Percentiles rank a stretch among this genome's conserved stretches.
These are phyloP conservation scores for Thunnus albacares DNA, from an alignment of 2,797 vertebrate genomes.

Conservation along the genomic window DNA sequence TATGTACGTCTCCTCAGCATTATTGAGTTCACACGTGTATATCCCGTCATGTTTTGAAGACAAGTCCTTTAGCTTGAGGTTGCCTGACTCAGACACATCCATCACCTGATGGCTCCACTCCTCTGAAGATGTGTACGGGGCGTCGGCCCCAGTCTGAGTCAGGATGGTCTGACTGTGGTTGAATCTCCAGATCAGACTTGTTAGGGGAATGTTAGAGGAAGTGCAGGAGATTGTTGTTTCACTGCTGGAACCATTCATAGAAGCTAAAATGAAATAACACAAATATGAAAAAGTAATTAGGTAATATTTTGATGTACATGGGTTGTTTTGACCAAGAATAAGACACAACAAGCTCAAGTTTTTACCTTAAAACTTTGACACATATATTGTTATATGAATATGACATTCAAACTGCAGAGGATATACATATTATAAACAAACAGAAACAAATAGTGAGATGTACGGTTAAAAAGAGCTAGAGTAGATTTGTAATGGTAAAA, in stretches of 20 bases:
- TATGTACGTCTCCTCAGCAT: conserved; percentile 1
- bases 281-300: too few species aligned
- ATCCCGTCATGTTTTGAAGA: conserved; percentile 5
- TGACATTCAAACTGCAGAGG: too few species aligned
- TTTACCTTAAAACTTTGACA: too few species aligned
- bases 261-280: conserved; percentile 1
- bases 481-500: too few species aligned
- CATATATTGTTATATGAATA: too few species aligned
- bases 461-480: too few species aligned
- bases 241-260: accelerated
- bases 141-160: accelerated
- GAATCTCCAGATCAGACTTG: conserved; percentile 36
- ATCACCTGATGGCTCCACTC: conserved; percentile 54
- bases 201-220: accelerated
- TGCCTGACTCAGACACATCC: conserved; percentile 20
- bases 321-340: too few species aligned
- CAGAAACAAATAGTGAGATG: too few species aligned
- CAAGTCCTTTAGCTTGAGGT: conserved; percentile 27
- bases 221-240: conserved; percentile 8
- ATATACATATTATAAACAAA: too few species aligned
- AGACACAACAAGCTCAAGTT: too few species aligned
- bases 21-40: conserved; percentile 38
- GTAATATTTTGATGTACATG: too few species aligned
- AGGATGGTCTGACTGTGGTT: conserved; percentile 45
- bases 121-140: not conserved